These are phyloP conservation scores for Cactoblastis cactorum DNA, from an alignment of 2,888 invertebrate genomes.

Conservation along the genomic window DNA sequence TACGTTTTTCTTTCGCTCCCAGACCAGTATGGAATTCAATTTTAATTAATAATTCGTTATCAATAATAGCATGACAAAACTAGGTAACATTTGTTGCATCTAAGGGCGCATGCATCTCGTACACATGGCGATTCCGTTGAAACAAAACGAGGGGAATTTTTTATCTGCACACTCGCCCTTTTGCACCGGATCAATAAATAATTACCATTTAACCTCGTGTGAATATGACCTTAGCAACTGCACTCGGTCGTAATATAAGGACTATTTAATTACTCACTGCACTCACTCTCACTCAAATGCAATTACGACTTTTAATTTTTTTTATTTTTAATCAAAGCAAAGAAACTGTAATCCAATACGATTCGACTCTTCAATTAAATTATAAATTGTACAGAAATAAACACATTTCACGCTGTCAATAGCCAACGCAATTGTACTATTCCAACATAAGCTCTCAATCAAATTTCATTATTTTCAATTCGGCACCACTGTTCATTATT, in stretches of 20 bases:
- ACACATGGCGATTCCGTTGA: slow-evolving; percentile 39
- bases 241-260: slow-evolving; percentile 20
- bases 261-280: slow-evolving; percentile 7
- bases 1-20: no score
- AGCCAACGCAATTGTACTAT: slow-evolving; percentile 35
- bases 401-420: slow-evolving; percentile 26
- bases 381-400: slow-evolving; percentile 19
- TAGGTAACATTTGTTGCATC: not conserved
- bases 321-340: not conserved
- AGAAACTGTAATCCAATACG: not conserved
- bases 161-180: slow-evolving; percentile 38
- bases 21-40: no score
- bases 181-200: slow-evolving; percentile 66
- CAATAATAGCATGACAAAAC: not conserved
- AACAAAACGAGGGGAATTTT: slow-evolving; percentile 51
- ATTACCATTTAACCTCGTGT: slow-evolving; percentile 54
- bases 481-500: slow-evolving; percentile 54
- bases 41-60: no score
- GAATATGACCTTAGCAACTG: slow-evolving; percentile 55
- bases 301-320: slow-evolving; percentile 12
- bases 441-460: slow-evolving; percentile 48
- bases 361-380: slow-evolving; percentile 1
- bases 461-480: slow-evolving; percentile 69
- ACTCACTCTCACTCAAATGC: slow-evolving; percentile 1
- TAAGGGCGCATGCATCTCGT: not conserved